Percentiles rank a stretch among this genome's conserved stretches.
phyloP scores from a whole-genome alignment of 2,113 vertebrate genomes.

The Tangachromis dhanisi region DNA sequence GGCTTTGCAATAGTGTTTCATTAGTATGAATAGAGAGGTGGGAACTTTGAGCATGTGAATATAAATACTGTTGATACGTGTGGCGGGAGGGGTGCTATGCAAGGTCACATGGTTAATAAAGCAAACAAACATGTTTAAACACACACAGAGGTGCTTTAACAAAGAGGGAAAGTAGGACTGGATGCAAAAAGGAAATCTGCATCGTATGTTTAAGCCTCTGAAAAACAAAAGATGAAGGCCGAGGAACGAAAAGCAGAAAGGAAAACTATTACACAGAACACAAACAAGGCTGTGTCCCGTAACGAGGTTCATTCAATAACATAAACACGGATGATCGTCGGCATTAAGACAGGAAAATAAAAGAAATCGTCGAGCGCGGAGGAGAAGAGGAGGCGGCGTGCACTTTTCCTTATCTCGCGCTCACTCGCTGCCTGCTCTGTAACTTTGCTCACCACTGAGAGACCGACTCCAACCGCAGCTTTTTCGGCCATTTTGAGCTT shows the following conservation, averaged over 20 bases:
- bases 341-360: background rate
- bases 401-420: background rate
- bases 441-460: conserved; percentile 29
- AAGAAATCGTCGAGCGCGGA: accelerated
- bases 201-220: background rate
- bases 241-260: background rate
- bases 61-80: background rate
- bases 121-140: background rate
- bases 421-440: background rate
- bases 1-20: conserved; percentile 9
- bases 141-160: background rate
- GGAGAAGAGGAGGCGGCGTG: background rate
- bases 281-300: background rate
- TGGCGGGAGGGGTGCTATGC: background rate
- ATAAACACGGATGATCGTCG: background rate
- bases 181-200: background rate
- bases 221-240: background rate
- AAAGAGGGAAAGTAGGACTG: background rate
- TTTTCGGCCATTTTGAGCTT: conserved; percentile 63
- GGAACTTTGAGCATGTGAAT: background rate
- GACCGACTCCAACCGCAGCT: conserved; percentile 1
- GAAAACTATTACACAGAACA: background rate
- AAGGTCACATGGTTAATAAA: background rate
- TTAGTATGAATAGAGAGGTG: background rate
- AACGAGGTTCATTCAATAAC: background rate